Evolutionary conservation across 1,140 invertebrate species (phyloP).

Genomic region (Bactericera cockerelli): DNA sequence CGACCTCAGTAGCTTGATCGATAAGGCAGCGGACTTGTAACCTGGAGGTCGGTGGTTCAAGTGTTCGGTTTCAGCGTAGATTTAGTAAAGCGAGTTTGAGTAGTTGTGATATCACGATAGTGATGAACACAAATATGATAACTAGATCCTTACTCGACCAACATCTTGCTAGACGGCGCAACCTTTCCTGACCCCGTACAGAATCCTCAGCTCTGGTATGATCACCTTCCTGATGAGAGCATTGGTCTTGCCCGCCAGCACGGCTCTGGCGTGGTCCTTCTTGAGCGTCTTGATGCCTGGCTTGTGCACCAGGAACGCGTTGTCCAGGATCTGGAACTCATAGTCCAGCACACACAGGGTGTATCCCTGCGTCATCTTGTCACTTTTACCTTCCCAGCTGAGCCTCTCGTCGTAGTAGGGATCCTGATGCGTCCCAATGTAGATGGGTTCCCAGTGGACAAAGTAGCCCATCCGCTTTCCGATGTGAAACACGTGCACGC

Average conservation of each 20-base stretch:
- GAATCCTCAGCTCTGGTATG: constrained; percentile 63
- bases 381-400: constrained; percentile 78
- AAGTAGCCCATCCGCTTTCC: constrained; percentile 64
- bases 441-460: constrained; percentile 81
- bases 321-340: constrained; percentile 77
- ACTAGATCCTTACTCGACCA: no score
- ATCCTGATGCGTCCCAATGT: constrained; percentile 69
- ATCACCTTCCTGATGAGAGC: constrained; percentile 63
- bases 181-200: constrained; percentile 61
- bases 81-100: no score
- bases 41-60: no score
- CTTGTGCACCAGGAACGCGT: constrained; percentile 73
- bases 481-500: constrained; percentile 63
- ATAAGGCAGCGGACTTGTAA: no score
- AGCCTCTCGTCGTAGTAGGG: constrained; percentile 76
- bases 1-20: no score
- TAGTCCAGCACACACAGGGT: constrained; percentile 72
- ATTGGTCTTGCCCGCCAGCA: constrained; percentile 60
- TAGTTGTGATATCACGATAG: no score
- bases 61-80: no score
- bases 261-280: constrained; percentile 54
- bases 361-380: constrained; percentile 91
- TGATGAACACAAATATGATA: no score
- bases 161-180: constrained; percentile 69
- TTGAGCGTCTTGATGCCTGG: constrained; percentile 69